Evolutionary conservation across 2,888 invertebrate species (phyloP), one percentile per base, ranked within the genome.

Genomic region (Nematopogon swammerdamellus): DNA sequence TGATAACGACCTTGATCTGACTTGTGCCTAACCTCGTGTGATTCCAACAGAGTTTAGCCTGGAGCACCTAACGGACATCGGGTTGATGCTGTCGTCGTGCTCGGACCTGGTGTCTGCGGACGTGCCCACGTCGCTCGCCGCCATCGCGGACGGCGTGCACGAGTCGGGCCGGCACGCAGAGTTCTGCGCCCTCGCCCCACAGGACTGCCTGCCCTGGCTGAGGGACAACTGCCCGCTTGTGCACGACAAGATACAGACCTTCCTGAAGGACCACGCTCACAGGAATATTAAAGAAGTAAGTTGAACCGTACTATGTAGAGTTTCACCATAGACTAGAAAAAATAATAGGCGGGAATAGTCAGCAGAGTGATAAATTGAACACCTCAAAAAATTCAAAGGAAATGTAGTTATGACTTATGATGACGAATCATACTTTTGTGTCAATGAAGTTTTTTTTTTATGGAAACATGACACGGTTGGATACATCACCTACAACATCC

Each of bases 71-170:
- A 80, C 82, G 36, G 92, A 92, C 65, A 83, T 91, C 45, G 84
- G 87, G 0, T 60, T 80, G 19, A 64, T 93, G 18, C 71, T 92
- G 36, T 84, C 88, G 11, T 85, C 87, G 0, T 88, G 88, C 56
- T 68, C 69, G 0, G 83, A 87, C 53, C 87, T 90, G 0, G 75
- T 89, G 48, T 91, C 92, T 17, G 91, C 88, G 0, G 89, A 91
- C 61, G 85, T 93, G 8, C 88, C 90, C 0, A 64, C 70, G 16
- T 72, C 75, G 1, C 58, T 84, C 3, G 68, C 73, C 16, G 66
- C 71, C 36, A 64, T 86, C 20, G 73, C 77, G 0, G 62, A 65
- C 14, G 62, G 65, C 36, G 68, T 86, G 45, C 65, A 70, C 29
- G 57, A 62, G 2, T 66, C 71, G n/a, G 77, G 73, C 17, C 69